These are phyloP conservation scores for Papilio glaucus DNA, from an alignment of 1,140 invertebrate genomes.

Conservation along the genomic window DNA sequence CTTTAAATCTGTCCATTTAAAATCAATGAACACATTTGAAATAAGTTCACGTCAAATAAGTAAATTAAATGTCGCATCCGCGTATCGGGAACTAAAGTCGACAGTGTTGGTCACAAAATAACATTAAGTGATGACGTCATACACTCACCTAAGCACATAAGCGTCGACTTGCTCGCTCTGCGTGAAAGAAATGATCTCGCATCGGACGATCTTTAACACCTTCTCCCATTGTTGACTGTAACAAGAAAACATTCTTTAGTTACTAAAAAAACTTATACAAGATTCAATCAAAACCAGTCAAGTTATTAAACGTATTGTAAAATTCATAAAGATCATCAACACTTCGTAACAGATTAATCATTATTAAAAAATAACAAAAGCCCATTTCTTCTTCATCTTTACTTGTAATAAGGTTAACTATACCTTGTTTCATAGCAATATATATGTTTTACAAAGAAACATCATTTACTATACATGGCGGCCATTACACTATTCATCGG, in stretches of 20 bases:
- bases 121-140: neutral
- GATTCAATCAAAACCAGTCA: too few relatives aligned
- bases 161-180: slow-evolving; percentile 96
- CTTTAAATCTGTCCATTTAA: neutral
- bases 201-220: slow-evolving; percentile 95
- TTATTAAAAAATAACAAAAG: too few relatives aligned
- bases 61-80: neutral
- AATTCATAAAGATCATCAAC: too few relatives aligned
- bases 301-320: too few relatives aligned
- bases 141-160: slow-evolving; percentile 96
- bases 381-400: too few relatives aligned
- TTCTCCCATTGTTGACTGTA: slow-evolving; percentile 93
- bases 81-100: neutral
- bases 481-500: too few relatives aligned
- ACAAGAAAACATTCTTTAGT: slow-evolving; percentile 57
- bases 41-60: neutral
- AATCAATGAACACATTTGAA: neutral
- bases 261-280: too few relatives aligned
- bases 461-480: too few relatives aligned
- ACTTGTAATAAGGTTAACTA: too few relatives aligned
- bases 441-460: too few relatives aligned
- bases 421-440: too few relatives aligned
- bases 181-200: slow-evolving; percentile 97
- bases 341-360: too few relatives aligned
- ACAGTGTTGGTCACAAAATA: neutral